Evolutionary conservation across 1,140 invertebrate species (phyloP), one percentile per base, ranked within the genome.

Genomic region (Nephila pilipes): DNA sequence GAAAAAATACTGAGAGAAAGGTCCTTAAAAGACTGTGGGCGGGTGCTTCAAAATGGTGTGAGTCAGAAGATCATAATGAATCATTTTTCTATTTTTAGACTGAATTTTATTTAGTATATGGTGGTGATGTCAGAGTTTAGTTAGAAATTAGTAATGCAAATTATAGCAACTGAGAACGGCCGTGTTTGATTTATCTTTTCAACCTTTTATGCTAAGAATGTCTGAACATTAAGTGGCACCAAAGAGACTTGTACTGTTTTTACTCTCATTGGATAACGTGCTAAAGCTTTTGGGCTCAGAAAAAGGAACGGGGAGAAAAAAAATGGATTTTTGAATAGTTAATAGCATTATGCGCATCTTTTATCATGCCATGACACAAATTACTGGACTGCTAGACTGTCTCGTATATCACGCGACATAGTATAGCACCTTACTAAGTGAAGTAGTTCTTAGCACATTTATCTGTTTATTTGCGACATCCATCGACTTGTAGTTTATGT

Each of bases 261-360:
- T 46, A 38, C n/a, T 36, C 46, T n/a, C 6, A 20, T 55, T 54
- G n/a, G 25, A 8, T 54, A 2, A 25, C 25, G 6, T 38, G 2
- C 46, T 38, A 81, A 29, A 54, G 29, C 22, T 2, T 46, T 55
- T 75, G 1, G 2, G 29, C 6, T n/a, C 36, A 14, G 29, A 54
- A 46, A 69, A 38, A 69, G 38, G 5, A 22, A 38, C 3, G 20
- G 1, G 5, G 60, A 18, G 46, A 22, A 65, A 54, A 90, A 90
- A 80, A 90, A 80, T 79, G 54, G 75, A 80, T 90, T 90, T 90
- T 81, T 90, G 88, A 90, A 90, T 90, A 90, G 46, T 90, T 90
- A 90, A 90, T 90, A 58, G 54, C 69, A 32, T 90, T 80, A 18
- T 58, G 88, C 36, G n/a, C 88, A 36, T 90, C 55, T 55, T 90